These are phyloP conservation scores for Mastomys natalensis DNA, from an alignment of 2,113 vertebrate species.

Conservation along the genomic window DNA sequence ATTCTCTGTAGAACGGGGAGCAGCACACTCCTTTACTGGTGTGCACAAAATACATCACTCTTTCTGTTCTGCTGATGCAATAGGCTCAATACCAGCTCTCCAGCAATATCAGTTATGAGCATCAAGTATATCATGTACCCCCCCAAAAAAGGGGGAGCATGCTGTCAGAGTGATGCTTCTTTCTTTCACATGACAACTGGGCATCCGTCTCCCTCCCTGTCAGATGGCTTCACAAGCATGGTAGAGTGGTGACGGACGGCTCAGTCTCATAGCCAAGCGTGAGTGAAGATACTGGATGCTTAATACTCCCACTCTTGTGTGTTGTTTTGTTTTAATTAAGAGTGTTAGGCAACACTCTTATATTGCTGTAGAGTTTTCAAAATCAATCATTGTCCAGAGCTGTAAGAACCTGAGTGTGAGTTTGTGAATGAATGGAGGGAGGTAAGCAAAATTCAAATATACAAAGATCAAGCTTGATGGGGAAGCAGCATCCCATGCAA, in stretches of 20 bases:
- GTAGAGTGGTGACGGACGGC: too few relatives aligned
- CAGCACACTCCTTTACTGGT: conserved; percentile 96
- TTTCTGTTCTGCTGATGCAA: conserved; percentile 95
- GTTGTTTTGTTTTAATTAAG: not conserved
- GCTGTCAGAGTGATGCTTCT: too few relatives aligned
- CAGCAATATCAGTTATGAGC: not conserved
- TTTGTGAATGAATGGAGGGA: not conserved
- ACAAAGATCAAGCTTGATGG: not conserved
- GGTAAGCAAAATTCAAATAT: not conserved
- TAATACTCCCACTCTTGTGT: not conserved
- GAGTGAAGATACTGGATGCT: not conserved
- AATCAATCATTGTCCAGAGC: not conserved
- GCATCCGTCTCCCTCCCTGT: too few relatives aligned
- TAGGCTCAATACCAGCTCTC: conserved; percentile 69
- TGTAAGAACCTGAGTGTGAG: not conserved
- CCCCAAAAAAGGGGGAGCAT: not conserved
- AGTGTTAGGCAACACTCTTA: not conserved
- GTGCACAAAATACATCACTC: conserved; percentile 97
- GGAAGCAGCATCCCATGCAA: not conserved
- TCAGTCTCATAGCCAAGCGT: not conserved
- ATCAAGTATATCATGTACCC: not conserved
- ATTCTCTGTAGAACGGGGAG: conserved; percentile 94
- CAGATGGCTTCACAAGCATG: too few relatives aligned
- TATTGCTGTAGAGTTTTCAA: not conserved
- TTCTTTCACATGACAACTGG: not conserved